phyloP scores from a whole-genome alignment of 2,888 invertebrate species.

The Prosopocoilus inquinatus region DNA sequence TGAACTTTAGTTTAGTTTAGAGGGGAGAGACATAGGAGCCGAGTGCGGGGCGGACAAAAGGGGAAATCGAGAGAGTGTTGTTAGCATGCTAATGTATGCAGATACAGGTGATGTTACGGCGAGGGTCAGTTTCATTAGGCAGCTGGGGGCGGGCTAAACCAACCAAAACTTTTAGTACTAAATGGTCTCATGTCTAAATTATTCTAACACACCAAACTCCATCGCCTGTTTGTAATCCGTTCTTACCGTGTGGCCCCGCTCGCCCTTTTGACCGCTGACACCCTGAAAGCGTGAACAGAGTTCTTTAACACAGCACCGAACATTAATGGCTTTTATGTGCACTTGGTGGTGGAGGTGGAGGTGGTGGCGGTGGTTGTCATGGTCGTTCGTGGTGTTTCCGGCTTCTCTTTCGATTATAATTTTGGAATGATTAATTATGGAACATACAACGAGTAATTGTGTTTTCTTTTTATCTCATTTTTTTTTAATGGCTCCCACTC shows the following conservation, averaged over 20 bases:
- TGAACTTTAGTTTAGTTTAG: not conserved
- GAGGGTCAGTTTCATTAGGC: constrained; percentile 35
- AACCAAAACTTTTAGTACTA: constrained; percentile 17
- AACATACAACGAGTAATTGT: too few species aligned
- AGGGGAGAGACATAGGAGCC: not conserved
- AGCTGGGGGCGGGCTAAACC: constrained; percentile 24
- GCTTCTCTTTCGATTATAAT: too few species aligned
- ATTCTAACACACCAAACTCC: constrained; percentile 28
- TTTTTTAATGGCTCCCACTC: too few species aligned
- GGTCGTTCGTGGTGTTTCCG: too few species aligned
- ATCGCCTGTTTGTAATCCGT: constrained; percentile 14
- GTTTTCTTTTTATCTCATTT: too few species aligned
- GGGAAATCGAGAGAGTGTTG: constrained; percentile 26
- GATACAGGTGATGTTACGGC: constrained; percentile 29
- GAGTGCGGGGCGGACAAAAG: not conserved
- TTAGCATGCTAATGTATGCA: constrained; percentile 38
- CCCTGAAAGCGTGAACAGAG: constrained; percentile 56
- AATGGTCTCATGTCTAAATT: constrained; percentile 19
- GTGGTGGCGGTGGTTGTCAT: too few species aligned
- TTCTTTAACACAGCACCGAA: too few species aligned
- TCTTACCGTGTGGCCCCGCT: constrained; percentile 74
- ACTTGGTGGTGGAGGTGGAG: too few species aligned
- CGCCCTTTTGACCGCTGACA: constrained; percentile 71
- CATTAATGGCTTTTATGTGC: too few species aligned
- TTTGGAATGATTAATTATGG: too few species aligned